Conservation (phyloP, 2,113 vertebrate species). For the Phaethon lepturus region DNA sequence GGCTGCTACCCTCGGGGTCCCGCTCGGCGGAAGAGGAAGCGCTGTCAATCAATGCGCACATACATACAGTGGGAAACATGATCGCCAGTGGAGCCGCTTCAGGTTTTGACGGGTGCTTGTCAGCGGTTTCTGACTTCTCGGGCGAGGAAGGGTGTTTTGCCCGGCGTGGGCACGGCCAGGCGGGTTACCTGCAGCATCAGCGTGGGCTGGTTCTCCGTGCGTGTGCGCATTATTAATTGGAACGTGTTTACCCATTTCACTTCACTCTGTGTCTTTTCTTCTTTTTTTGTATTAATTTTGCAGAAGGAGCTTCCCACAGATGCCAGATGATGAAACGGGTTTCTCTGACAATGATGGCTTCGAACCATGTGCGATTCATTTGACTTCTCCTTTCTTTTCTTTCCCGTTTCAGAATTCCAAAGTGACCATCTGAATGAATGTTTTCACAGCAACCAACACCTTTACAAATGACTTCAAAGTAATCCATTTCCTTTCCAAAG, state of each 20-base stretch:
- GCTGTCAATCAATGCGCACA: conserved; percentile 68
- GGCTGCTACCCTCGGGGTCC: not conserved
- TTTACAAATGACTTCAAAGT: not conserved
- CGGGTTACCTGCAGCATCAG: not conserved
- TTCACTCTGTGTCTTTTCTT: not conserved
- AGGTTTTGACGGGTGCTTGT: conserved; percentile 21
- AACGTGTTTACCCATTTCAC: not conserved
- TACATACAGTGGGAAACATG: conserved; percentile 26
- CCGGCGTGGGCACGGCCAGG: not conserved
- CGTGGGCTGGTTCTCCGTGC: not conserved
- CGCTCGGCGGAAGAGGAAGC: not conserved
- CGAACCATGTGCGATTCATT: not conserved
- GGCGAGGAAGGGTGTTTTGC: not conserved
- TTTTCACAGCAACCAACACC: not conserved
- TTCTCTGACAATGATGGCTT: not conserved
- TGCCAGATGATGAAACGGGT: not conserved
- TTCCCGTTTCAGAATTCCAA: not conserved
- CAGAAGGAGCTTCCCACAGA: not conserved
- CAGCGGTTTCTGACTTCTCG: not conserved
- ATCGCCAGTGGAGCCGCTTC: not conserved
- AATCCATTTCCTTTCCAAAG: not conserved
- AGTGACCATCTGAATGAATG: not conserved
- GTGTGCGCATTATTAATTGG: not conserved
- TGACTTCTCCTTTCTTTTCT: not conserved
- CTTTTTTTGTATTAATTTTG: not conserved